Evolutionary conservation across 2,888 invertebrate species (phyloP).

Genomic region (Nephrotoma appendiculata): DNA sequence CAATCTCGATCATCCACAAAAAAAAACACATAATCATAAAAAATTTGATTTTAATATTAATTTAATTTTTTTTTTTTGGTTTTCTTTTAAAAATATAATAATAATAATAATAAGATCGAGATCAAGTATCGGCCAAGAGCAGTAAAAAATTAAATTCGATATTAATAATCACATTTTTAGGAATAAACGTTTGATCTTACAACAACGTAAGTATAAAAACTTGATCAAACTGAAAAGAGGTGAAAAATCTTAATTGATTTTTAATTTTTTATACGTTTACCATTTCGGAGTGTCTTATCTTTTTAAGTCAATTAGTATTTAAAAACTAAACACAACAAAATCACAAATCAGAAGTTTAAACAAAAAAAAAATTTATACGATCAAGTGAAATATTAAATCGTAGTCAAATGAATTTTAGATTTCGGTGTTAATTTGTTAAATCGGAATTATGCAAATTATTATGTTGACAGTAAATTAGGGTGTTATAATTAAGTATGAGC

Average conservation of each 20-base stretch:
- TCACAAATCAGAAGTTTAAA: neutral
- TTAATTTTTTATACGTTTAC: neutral
- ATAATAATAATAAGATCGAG: neutral
- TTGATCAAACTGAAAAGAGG: neutral
- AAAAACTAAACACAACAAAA: neutral
- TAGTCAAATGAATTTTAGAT: neutral
- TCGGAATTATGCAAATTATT: neutral
- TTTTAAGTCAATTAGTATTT: neutral
- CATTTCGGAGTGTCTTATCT: neutral
- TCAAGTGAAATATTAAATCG: neutral
- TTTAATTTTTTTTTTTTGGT: neutral
- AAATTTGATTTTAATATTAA: neutral
- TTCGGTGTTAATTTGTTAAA: neutral
- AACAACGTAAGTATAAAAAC: neutral
- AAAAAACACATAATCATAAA: neutral
- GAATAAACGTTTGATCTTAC: neutral
- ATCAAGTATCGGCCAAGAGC: neutral
- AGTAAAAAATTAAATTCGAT: neutral
- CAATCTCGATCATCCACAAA: neutral
- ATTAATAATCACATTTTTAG: neutral
- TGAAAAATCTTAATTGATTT: neutral
- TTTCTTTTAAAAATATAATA: neutral
- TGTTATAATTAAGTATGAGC: neutral
- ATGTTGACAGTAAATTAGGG: neutral
- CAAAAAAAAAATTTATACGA: neutral